These are phyloP conservation scores for Philaenus spumarius DNA, from an alignment of 1,140 invertebrate species.

Conservation along the genomic window DNA sequence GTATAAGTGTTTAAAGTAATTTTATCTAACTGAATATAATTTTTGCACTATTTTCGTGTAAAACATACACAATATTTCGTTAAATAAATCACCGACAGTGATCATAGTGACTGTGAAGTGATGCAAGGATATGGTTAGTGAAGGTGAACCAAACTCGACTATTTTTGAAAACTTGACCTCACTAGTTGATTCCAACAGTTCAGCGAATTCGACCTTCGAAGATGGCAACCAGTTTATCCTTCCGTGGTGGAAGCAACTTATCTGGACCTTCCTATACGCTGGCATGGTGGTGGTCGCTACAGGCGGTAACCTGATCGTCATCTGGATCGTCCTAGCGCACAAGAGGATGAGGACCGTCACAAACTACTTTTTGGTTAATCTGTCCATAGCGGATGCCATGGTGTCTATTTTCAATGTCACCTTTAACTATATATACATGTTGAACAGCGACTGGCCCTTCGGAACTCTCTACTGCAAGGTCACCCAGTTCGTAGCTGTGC, in stretches of 20 bases:
- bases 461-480: constrained; percentile 90
- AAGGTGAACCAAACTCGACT: not conserved
- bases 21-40: too few species aligned
- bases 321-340: constrained; percentile 90
- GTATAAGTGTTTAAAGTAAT: too few species aligned
- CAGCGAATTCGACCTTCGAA: constrained; percentile 8
- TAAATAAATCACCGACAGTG: too few species aligned
- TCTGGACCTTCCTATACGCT: constrained; percentile 78
- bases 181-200: not conserved
- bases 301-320: constrained; percentile 87
- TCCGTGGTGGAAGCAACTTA: constrained; percentile 76
- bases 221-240: constrained; percentile 52
- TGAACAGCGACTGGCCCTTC: constrained; percentile 90
- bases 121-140: constrained; percentile 9
- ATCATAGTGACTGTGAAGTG: not conserved
- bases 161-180: not conserved
- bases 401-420: constrained; percentile 88
- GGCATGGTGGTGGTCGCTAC: constrained; percentile 88
- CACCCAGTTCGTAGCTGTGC: constrained; percentile 83
- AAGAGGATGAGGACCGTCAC: constrained; percentile 90
- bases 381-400: constrained; percentile 86
- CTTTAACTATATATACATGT: constrained; percentile 91
- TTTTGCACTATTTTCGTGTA: too few species aligned
- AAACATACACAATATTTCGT: too few species aligned
- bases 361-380: constrained; percentile 93